Evolutionary conservation across 2,797 vertebrate genomes (phyloP).

Genomic region (Periparus ater): DNA sequence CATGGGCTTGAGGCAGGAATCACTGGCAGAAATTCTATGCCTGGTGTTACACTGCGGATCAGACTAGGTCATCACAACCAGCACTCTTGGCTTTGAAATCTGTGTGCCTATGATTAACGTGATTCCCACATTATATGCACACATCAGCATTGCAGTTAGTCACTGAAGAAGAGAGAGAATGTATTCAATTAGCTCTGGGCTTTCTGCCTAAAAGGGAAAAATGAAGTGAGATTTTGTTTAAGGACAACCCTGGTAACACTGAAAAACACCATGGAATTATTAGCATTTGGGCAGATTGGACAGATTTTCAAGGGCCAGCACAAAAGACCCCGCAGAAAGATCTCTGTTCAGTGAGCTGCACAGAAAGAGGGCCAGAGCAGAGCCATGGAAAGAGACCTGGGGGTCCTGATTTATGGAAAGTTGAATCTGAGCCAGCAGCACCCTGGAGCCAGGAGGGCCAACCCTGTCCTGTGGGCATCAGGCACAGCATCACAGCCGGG

Average conservation of each 20-base stretch:
- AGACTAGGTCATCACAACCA: constrained; percentile 63
- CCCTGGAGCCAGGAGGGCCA: background rate
- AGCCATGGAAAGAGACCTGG: background rate
- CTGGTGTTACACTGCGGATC: constrained; percentile 26
- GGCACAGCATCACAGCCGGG: fast-evolving
- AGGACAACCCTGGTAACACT: constrained; percentile 9
- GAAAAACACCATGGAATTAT: constrained; percentile 12
- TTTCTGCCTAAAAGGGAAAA: constrained; percentile 59
- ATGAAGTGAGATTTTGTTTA: constrained; percentile 65
- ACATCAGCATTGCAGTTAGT: constrained; percentile 65
- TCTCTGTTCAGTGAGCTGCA: background rate
- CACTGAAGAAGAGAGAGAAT: constrained; percentile 59
- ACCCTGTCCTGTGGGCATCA: background rate
- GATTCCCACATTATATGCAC: constrained; percentile 71
- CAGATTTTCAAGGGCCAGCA: constrained; percentile 14
- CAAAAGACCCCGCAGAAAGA: constrained; percentile 23
- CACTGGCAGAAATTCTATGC: constrained; percentile 51
- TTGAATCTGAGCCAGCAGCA: background rate
- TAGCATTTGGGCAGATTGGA: constrained; percentile 14
- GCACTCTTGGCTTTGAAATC: constrained; percentile 58
- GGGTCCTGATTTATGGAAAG: background rate
- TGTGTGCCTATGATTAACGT: constrained; percentile 58
- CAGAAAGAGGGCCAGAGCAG: background rate
- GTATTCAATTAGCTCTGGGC: constrained; percentile 64
- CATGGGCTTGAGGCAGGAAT: constrained; percentile 52